Conservation (phyloP, 1,140 invertebrate species). For the Musca domestica region DNA sequence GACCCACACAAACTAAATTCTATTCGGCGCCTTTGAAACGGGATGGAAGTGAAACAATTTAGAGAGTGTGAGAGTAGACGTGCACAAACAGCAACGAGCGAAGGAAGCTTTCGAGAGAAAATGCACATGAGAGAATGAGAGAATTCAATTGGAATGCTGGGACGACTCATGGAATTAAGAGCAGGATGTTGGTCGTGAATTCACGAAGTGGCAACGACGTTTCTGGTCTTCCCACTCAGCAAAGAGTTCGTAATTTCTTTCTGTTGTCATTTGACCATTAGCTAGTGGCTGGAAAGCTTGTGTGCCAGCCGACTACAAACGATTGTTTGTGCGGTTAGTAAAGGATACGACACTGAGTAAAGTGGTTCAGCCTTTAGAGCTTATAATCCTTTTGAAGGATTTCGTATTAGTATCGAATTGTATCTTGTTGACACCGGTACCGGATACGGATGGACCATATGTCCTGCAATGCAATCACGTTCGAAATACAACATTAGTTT, state of each 20-base stretch:
- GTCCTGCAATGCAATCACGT: not conserved
- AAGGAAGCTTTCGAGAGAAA: not conserved
- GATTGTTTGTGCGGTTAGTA: not conserved
- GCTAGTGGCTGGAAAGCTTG: not conserved
- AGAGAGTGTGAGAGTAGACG: no score
- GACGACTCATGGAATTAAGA: no score
- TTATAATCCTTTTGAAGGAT: slow-evolving; percentile 50
- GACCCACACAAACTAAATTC: no score
- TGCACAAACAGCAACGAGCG: not conserved
- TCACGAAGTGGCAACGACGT: no score
- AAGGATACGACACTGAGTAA: not conserved
- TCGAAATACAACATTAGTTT: not conserved
- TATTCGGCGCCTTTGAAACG: no score
- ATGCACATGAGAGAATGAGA: no score
- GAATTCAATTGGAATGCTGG: no score
- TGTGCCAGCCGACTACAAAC: not conserved
- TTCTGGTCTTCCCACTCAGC: not conserved
- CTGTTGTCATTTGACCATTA: not conserved
- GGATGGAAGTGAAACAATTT: no score
- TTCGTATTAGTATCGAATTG: slow-evolving; percentile 53
- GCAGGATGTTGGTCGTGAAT: no score
- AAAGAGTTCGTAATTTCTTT: not conserved
- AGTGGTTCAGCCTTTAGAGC: slow-evolving; percentile 24
- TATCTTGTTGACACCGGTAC: slow-evolving; percentile 52
- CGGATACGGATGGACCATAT: slow-evolving; percentile 40